Evolutionary conservation across 2,113 vertebrate species (phyloP).

Genomic region (Peromyscus californicus): DNA sequence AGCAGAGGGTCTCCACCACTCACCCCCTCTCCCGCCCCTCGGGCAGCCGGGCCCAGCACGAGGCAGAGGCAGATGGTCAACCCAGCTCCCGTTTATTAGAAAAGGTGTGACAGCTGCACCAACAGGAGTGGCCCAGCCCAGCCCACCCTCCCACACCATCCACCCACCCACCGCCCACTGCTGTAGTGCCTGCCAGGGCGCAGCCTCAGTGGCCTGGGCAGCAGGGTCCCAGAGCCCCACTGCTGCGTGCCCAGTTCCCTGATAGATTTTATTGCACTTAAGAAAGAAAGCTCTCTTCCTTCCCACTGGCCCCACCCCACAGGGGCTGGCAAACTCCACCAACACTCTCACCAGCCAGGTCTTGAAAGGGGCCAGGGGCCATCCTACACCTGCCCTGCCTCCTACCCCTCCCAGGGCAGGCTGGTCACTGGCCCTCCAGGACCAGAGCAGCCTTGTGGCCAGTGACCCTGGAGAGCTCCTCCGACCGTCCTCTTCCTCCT

Average conservation of each 20-base stretch:
- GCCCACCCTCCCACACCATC: background rate
- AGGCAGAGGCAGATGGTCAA: conserved; percentile 42
- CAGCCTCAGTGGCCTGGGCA: conserved; percentile 54
- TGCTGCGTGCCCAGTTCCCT: conserved; percentile 80
- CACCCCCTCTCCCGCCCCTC: fast-evolving
- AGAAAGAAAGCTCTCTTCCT: conserved; percentile 78
- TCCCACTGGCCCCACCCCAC: background rate
- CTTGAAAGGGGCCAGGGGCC: background rate
- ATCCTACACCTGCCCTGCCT: background rate
- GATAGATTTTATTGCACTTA: conserved; percentile 88
- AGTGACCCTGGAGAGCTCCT: background rate
- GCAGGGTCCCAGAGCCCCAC: conserved; percentile 37
- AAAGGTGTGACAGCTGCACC: conserved; percentile 82
- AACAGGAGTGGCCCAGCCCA: conserved; percentile 38
- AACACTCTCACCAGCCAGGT: conserved; percentile 18
- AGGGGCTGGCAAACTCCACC: background rate
- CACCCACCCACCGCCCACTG: background rate
- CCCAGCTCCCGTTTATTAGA: conserved; percentile 86
- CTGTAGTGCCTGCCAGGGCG: conserved; percentile 74
- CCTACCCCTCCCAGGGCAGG: background rate
- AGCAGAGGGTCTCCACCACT: fast-evolving
- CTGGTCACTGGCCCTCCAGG: background rate
- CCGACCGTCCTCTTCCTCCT: background rate
- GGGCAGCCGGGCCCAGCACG: background rate
- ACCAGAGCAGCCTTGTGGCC: background rate